phyloP scores from a whole-genome alignment of 2,113 vertebrate species.

The Epinephelus moara region DNA sequence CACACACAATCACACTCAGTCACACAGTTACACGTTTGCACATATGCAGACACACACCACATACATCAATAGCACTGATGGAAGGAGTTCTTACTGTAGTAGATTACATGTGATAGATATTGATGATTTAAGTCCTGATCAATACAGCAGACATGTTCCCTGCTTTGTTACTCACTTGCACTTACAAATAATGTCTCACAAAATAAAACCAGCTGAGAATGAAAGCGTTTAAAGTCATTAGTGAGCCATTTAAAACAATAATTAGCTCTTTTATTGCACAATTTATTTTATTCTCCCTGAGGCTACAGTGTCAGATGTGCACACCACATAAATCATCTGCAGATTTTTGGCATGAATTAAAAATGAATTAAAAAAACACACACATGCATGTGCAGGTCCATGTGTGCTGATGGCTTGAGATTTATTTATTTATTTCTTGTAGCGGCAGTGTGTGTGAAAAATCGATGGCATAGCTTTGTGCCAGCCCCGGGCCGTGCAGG shows the following conservation, averaged over 20 bases:
- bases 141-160: slow-evolving; percentile 13
- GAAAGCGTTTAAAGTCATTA: slow-evolving; percentile 17
- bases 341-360: slow-evolving; percentile 27
- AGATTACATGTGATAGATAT: slow-evolving; percentile 61
- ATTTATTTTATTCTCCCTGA: background rate
- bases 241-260: slow-evolving; percentile 41
- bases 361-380: background rate
- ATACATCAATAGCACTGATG: background rate
- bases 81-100: slow-evolving; percentile 10
- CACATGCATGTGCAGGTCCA: slow-evolving; percentile 49
- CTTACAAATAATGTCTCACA: background rate
- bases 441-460: slow-evolving; percentile 85
- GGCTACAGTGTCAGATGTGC: slow-evolving; percentile 41
- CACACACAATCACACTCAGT: slow-evolving; percentile 15
- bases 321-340: slow-evolving; percentile 36
- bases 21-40: background rate
- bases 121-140: slow-evolving; percentile 49
- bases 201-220: background rate
- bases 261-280: slow-evolving; percentile 28
- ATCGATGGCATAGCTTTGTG: slow-evolving; percentile 80
- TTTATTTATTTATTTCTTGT: slow-evolving; percentile 40
- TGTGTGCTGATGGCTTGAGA: slow-evolving; percentile 62
- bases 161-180: background rate
- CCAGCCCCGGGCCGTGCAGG: slow-evolving; percentile 68
- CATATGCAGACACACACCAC: background rate